Evolutionary conservation across 2,888 invertebrate species (phyloP).

Genomic region (Callyntrura guangdongensis): DNA sequence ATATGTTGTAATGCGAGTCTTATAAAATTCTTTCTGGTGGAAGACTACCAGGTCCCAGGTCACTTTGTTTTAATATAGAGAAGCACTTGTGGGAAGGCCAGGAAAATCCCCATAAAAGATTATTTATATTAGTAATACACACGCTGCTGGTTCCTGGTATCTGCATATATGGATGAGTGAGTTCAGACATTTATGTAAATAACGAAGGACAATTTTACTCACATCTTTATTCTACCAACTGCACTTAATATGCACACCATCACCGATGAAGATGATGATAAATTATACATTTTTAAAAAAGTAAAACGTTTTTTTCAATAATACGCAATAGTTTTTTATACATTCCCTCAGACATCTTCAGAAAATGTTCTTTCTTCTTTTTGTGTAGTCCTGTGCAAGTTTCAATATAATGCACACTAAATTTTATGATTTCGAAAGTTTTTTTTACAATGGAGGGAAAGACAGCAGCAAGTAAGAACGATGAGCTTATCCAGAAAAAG

Average conservation of each 20-base stretch:
- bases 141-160: not conserved
- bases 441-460: not conserved
- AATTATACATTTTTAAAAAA: constrained; percentile 2
- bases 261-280: constrained; percentile 8
- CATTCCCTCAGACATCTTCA: not conserved
- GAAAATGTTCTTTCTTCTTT: not conserved
- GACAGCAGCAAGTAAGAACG: no score
- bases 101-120: no score
- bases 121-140: not conserved
- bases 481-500: constrained; percentile 59
- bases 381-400: not conserved
- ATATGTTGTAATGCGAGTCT: constrained; percentile 1
- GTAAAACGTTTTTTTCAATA: not conserved
- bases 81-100: no score
- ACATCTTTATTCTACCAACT: constrained; percentile 60
- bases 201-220: constrained; percentile 62
- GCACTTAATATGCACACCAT: not conserved
- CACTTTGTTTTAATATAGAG: no score
- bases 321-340: constrained; percentile 12
- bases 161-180: constrained; percentile 6
- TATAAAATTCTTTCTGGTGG: no score
- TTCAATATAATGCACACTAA: not conserved
- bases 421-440: constrained; percentile 24
- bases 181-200: constrained; percentile 55
- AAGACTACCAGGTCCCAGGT: no score